Base-by-base conservation (phyloP, 2,888 invertebrate genomes). In the Anticlea derivata region DNA sequence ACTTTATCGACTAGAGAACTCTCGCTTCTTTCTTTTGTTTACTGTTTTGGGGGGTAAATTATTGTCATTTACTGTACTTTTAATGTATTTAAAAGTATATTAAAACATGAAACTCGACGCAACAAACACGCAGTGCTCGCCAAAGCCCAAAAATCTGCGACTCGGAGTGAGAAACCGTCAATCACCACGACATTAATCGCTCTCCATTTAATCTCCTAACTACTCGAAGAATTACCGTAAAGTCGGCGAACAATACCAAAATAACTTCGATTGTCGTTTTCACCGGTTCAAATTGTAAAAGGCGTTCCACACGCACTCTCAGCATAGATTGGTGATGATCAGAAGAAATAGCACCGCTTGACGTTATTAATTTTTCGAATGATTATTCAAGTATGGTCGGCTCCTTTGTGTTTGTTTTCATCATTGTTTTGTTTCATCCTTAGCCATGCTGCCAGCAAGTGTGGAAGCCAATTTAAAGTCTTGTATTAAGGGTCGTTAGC, bases 161-260 rank as follows among this genome's bases (percentile, higher is more conserved):
- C 1, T 26, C 7, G n/a, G 68, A 68, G 65, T 66, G 73, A 72
- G 70, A 72, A 75, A 65, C 78, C 76, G 64, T 86, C 81, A 84
- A 85, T 86, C 85, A 83, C 64, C 43, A 43, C 57, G 85, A 85
- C 86, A 73, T 84, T 84, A 82, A 85, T 80, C 79, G 75, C 74
- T 67, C 73, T 77, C 66, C 68, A 71, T 78, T 78, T 83, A 81
- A 84, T 83, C 83, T 78, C 65, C 72, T 12, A 20, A 78, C 80
- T 77, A 73, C 76, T 68, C 68, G 61, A 69, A 70, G 75, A 80
- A 78, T 78, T 72, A 78, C 73, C 60, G 68, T 67, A 68, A 63
- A 70, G 66, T 68, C 68, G 62, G 67, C 60, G 66, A 68, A 72
- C 41, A 41, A 58, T 75, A 79, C 75, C 50, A 70, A 85, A 87